Conservation (phyloP, 2,888 invertebrate genomes). For the Eristalinus sepulchralis region DNA sequence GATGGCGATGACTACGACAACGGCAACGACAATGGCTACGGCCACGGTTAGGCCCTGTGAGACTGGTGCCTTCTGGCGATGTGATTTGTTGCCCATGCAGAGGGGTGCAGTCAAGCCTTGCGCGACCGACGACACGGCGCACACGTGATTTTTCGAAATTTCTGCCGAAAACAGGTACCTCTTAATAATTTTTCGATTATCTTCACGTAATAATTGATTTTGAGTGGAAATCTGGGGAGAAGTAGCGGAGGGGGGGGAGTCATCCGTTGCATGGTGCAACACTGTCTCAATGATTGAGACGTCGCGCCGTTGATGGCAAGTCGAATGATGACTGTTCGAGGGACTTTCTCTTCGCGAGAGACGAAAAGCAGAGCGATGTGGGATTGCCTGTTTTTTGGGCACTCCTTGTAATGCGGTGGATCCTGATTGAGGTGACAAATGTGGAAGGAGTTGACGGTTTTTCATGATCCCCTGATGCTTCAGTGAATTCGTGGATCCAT, state of each 20-base stretch:
- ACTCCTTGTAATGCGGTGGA: neutral
- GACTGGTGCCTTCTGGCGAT: neutral
- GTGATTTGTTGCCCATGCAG: constrained; percentile 12
- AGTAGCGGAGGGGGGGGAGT: neutral
- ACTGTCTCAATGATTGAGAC: neutral
- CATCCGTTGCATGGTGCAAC: neutral
- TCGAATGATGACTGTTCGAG: neutral
- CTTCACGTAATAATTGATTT: constrained; percentile 12
- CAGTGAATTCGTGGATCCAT: too few species aligned
- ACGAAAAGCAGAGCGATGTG: neutral
- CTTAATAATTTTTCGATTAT: constrained; percentile 21
- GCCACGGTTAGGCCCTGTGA: constrained; percentile 12
- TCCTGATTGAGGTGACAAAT: too few species aligned
- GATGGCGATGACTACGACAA: neutral
- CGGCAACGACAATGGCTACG: constrained; percentile 7
- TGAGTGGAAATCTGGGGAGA: neutral
- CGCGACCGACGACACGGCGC: neutral
- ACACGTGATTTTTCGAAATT: constrained; percentile 5
- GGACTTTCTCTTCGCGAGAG: neutral
- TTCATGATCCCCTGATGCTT: too few species aligned
- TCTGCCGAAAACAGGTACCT: neutral
- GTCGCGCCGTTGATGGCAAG: neutral
- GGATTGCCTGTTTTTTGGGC: neutral
- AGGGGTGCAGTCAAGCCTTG: constrained; percentile 23
- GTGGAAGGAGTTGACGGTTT: too few species aligned